These are phyloP conservation scores for Zosterops japonicus DNA, from an alignment of 2,113 vertebrate species.

Conservation along the genomic window DNA sequence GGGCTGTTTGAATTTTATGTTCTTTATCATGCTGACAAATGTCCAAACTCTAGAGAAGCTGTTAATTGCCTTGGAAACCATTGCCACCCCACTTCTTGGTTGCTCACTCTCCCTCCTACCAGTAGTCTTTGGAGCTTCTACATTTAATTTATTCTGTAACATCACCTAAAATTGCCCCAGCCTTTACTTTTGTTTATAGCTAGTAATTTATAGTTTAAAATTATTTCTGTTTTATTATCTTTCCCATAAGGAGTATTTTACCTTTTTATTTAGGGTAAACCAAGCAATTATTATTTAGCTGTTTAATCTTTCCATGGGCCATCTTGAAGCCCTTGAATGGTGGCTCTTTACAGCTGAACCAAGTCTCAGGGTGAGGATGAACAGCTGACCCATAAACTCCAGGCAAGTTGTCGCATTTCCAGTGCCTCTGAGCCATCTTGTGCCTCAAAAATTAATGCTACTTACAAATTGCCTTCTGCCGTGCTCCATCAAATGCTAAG, in stretches of 20 bases:
- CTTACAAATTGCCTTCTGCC: constrained; percentile 28
- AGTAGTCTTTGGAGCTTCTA: background rate
- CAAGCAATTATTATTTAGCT: background rate
- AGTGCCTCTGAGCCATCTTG: constrained; percentile 32
- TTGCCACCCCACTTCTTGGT: background rate
- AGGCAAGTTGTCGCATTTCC: background rate
- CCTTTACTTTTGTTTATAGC: background rate
- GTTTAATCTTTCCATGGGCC: background rate
- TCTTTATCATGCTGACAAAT: background rate
- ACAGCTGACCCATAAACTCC: constrained; percentile 20
- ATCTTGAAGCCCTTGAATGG: background rate
- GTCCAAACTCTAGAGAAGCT: background rate
- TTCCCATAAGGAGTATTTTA: background rate
- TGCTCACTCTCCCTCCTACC: background rate
- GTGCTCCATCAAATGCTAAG: background rate
- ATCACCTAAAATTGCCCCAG: background rate
- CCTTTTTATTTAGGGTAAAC: background rate
- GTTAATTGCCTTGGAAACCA: background rate
- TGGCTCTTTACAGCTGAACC: background rate
- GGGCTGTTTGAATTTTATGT: background rate
- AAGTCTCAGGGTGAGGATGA: background rate
- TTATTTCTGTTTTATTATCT: background rate
- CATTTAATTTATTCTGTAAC: background rate
- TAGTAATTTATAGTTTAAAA: background rate
- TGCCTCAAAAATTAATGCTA: constrained; percentile 35